Conservation (phyloP, 1,140 invertebrate genomes). For the Lanistes nyassanus region DNA sequence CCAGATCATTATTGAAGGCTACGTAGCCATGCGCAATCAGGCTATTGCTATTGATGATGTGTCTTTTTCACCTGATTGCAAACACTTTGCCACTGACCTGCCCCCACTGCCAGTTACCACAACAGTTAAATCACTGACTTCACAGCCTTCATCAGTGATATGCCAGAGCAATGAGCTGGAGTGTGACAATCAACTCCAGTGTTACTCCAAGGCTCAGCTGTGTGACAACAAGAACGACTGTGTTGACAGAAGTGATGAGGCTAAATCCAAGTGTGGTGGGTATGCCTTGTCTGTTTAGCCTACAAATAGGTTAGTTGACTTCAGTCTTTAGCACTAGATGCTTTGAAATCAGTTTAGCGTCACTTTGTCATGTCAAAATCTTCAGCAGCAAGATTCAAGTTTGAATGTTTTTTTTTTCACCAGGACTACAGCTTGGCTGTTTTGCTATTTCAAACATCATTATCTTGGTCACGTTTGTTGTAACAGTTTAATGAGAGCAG, state of each 20-base stretch:
- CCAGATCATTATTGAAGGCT: slow-evolving; percentile 57
- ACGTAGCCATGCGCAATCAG: slow-evolving; percentile 40
- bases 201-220: slow-evolving; percentile 44
- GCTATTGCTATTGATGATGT: slow-evolving; percentile 67
- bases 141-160: slow-evolving; percentile 25
- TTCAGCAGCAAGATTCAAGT: too few relatives aligned
- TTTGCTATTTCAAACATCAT: too few relatives aligned
- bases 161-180: slow-evolving; percentile 37
- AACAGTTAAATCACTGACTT: slow-evolving; percentile 11
- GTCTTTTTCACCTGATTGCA: slow-evolving; percentile 53
- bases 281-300: neutral
- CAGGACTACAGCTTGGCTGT: too few relatives aligned
- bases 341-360: neutral
- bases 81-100: slow-evolving; percentile 21
- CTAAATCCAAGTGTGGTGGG: slow-evolving; percentile 47
- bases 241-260: slow-evolving; percentile 53
- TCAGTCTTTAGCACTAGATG: neutral
- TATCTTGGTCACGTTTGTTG: too few relatives aligned
- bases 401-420: too few relatives aligned
- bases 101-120: slow-evolving; percentile 29
- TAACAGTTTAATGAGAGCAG: too few relatives aligned
- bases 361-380: too few relatives aligned
- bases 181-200: slow-evolving; percentile 40
- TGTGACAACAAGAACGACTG: slow-evolving; percentile 79
- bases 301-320: neutral